These are phyloP conservation scores for Sycophila sp. DNA, from an alignment of 1,140 invertebrate species.

Conservation along the genomic window DNA sequence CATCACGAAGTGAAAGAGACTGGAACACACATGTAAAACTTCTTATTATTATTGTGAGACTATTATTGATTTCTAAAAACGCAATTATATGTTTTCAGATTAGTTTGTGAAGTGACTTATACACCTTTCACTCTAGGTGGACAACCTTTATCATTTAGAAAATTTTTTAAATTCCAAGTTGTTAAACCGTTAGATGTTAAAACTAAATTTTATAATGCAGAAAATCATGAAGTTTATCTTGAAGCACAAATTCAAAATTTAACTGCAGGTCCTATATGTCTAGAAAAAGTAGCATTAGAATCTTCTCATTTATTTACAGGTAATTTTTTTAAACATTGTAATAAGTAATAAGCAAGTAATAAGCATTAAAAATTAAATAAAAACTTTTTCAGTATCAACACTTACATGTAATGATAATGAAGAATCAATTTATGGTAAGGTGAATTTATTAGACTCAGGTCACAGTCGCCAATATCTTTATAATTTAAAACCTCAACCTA, in stretches of 20 bases:
- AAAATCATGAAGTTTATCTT: conserved; percentile 95
- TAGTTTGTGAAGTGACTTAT: conserved; percentile 97
- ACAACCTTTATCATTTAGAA: conserved; percentile 82
- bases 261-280: conserved; percentile 86
- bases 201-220: conserved; percentile 97
- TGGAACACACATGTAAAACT: conserved; percentile 89
- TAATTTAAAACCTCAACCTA: conserved; percentile 83
- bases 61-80: conserved; percentile 7
- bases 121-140: conserved; percentile 72
- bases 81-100: conserved; percentile 71
- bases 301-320: conserved; percentile 88
- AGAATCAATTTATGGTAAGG: conserved; percentile 83
- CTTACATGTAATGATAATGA: conserved; percentile 73
- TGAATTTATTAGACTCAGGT: conserved; percentile 83
- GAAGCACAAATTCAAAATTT: conserved; percentile 98
- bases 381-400: conserved; percentile 68
- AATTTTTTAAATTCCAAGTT: conserved; percentile 99
- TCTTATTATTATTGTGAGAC: background rate
- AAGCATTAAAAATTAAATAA: conserved; percentile 7
- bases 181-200: conserved; percentile 97
- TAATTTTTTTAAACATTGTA: conserved; percentile 46
- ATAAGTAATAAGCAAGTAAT: no score
- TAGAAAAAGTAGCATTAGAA: conserved; percentile 92
- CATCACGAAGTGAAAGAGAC: conserved; percentile 98
- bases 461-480: conserved; percentile 93